Evolutionary conservation across 2,888 invertebrate genomes (phyloP).

Genomic region (Cataglyphis livida): DNA sequence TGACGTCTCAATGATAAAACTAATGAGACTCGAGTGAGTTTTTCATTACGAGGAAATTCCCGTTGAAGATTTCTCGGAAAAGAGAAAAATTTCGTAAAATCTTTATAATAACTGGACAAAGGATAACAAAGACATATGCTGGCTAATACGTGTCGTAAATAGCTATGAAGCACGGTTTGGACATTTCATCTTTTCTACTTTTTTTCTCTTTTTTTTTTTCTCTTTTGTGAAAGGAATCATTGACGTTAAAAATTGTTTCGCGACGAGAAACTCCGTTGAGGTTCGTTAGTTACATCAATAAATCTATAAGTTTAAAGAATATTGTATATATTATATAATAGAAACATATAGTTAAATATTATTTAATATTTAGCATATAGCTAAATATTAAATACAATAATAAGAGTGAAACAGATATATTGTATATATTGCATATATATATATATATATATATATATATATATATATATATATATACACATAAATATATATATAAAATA

Average conservation of each 20-base stretch:
- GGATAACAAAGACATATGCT: not conserved
- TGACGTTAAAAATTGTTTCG: not conserved
- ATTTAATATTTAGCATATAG: not conserved
- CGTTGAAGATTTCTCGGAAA: not conserved
- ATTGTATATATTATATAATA: not conserved
- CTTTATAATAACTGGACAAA: not conserved
- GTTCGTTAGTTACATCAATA: not conserved
- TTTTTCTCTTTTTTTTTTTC: not conserved
- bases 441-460: too few relatives aligned
- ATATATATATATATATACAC: too few relatives aligned
- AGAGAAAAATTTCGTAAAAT: not conserved
- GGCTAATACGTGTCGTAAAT: not conserved
- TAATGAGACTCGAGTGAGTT: not conserved
- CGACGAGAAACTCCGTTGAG: not conserved
- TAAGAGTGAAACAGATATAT: too few relatives aligned
- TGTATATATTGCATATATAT: too few relatives aligned
- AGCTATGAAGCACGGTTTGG: not conserved
- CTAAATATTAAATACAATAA: too few relatives aligned
- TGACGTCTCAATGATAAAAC: not conserved
- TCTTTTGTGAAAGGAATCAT: not conserved
- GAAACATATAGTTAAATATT: not conserved
- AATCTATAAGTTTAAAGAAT: not conserved
- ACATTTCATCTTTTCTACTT: not conserved
- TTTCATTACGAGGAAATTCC: not conserved
- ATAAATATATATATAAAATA: not conserved